Conservation (phyloP, 1,140 invertebrate genomes). For the Aphaenogaster ashmeadi region DNA sequence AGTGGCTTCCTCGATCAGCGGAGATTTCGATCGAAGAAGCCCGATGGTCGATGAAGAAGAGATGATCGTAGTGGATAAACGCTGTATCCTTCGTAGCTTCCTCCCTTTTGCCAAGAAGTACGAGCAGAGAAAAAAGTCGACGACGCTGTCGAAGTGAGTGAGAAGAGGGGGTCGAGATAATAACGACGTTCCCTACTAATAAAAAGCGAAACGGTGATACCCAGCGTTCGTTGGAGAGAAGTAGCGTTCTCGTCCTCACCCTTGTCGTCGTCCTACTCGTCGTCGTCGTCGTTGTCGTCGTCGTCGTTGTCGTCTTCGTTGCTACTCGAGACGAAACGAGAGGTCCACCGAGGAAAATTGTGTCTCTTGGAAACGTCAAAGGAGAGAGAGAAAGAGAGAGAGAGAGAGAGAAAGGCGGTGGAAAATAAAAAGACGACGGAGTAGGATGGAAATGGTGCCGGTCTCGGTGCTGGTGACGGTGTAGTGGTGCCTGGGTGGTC, state of each 20-base stretch:
- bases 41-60: slow-evolving; percentile 29
- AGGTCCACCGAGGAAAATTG: slow-evolving; percentile 52
- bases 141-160: slow-evolving; percentile 26
- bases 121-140: slow-evolving; percentile 39
- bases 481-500: slow-evolving; percentile 21
- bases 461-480: slow-evolving; percentile 14
- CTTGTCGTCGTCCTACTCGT: background rate
- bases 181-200: slow-evolving; percentile 60
- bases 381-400: slow-evolving; percentile 41
- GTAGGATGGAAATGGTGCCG: slow-evolving; percentile 52
- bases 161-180: slow-evolving; percentile 34
- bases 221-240: slow-evolving; percentile 2
- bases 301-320: slow-evolving; percentile 23
- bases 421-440: slow-evolving; percentile 42
- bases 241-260: slow-evolving; percentile 20
- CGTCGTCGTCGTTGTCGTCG: background rate
- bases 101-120: slow-evolving; percentile 14
- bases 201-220: slow-evolving; percentile 53
- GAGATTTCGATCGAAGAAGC: slow-evolving; percentile 44
- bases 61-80: slow-evolving; percentile 39
- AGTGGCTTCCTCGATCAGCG: slow-evolving; percentile 43
- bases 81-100: slow-evolving; percentile 6
- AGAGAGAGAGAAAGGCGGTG: slow-evolving; percentile 1
- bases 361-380: slow-evolving; percentile 35
- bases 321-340: slow-evolving; percentile 43